Evolutionary conservation across 2,797 vertebrate genomes (phyloP), one percentile per base, ranked within the genome.

Genomic region (Etheostoma nigrum): DNA sequence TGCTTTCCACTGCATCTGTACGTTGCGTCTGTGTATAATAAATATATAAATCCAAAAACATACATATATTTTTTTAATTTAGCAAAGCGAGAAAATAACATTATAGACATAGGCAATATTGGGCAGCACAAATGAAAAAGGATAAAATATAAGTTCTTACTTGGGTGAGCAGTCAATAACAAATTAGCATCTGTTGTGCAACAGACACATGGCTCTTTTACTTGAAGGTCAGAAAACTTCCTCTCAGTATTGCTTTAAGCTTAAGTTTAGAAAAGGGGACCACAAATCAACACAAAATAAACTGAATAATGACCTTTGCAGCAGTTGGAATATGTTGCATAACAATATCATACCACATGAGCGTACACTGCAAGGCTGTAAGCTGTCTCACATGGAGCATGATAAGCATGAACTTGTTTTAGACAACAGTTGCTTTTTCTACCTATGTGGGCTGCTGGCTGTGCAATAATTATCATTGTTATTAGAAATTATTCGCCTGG

Each of bases 171-270:
- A 25, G 5, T 14, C 49, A 72, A 55, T 62, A 78, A 81, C 70
- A 82, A 79, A 74, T 79, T 47, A 74, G 69, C 30, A 74, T 85
- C 30, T 79, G 67, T 93, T 92, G 84, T 81, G 88, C 67, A 90
- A 93, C 62, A 72, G 66, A 30, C 69, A 40, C 58, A 4, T 82
- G 70, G 70, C 82, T 85, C 76, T 72, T 62, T 69, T 33, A 19
- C 67, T 47, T 74, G 12, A 68, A 69, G 91, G 89, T 94, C 91
- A 91, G 82, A 90, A 83, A 92, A 92, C 92, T 88, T 87, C 75
- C 84, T 83, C 62, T 40, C 52, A 76, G 70, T 65, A 51, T 78
- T 89, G 81, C 75, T 86, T 75, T 71, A 36, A 66, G 65, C 74
- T 63, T 58, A 57, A 65, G 69, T 78, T 74, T 19, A 72, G 78